Evolutionary conservation across 1,140 invertebrate species (phyloP).

Genomic region (Pteromalus puparum): DNA sequence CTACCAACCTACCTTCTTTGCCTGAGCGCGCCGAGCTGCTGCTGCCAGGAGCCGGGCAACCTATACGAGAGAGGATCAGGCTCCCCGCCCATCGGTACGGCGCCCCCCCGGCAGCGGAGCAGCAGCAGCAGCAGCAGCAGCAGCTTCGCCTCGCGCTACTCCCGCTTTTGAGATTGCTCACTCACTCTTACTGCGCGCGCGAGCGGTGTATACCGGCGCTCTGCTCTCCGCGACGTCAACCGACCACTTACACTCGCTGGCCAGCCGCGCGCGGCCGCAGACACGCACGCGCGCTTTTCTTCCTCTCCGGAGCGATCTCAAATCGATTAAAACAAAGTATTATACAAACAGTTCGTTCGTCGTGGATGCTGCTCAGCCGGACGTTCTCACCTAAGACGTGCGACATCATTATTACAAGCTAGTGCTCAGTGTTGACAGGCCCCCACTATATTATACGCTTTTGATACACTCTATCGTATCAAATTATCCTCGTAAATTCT

Average conservation of each 20-base stretch:
- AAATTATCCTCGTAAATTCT: too few relatives aligned
- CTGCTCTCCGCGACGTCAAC: constrained; percentile 11
- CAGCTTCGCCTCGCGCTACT: constrained; percentile 42
- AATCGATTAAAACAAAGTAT: too few relatives aligned
- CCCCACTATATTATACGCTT: too few relatives aligned
- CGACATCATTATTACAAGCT: background rate
- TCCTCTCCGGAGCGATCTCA: too few relatives aligned
- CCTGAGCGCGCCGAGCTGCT: constrained; percentile 61
- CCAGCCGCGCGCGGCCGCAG: constrained; percentile 23
- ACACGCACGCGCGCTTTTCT: constrained; percentile 9
- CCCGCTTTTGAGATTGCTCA: constrained; percentile 61
- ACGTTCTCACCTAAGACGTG: background rate
- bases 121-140: constrained; percentile 25
- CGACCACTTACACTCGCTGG: constrained; percentile 25
- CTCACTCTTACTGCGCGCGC: constrained; percentile 65
- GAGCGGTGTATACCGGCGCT: constrained; percentile 59
- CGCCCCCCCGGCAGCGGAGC: constrained; percentile 43
- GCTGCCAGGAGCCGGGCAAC: constrained; percentile 52
- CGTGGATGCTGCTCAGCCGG: background rate
- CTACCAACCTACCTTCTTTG: constrained; percentile 72
- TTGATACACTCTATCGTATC: background rate
- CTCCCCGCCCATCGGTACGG: constrained; percentile 63
- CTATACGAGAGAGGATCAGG: constrained; percentile 46
- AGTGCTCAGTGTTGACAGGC: constrained; percentile 22
- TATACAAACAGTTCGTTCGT: background rate